These are phyloP conservation scores for Smittia aterrima DNA, from an alignment of 2,888 invertebrate species.

Conservation along the genomic window DNA sequence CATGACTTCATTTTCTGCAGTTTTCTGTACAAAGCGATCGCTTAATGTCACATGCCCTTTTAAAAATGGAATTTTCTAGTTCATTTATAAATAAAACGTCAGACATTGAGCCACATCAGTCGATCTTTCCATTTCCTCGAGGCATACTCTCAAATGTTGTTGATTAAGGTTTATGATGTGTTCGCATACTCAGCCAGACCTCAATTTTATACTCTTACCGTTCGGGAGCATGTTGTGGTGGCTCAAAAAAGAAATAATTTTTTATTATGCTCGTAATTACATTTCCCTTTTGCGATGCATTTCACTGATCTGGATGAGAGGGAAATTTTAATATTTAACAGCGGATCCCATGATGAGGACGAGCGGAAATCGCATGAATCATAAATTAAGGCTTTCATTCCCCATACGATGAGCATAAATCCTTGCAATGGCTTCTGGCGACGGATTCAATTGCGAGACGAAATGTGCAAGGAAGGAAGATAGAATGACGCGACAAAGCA, in stretches of 20 bases:
- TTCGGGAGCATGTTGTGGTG: neutral
- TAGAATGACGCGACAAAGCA: neutral
- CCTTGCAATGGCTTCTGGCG: slow-evolving; percentile 26
- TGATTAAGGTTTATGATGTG: neutral
- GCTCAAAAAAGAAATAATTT: neutral
- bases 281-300: neutral
- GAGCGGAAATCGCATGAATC: slow-evolving; percentile 30
- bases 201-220: neutral
- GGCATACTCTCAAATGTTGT: neutral
- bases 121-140: no score
- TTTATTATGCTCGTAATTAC: neutral
- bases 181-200: neutral
- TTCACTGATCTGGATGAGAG: neutral
- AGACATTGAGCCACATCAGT: no score
- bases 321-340: slow-evolving; percentile 7
- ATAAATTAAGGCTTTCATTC: slow-evolving; percentile 36
- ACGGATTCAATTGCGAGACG: slow-evolving; percentile 34
- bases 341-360: slow-evolving; percentile 10
- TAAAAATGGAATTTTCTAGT: neutral
- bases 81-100: neutral
- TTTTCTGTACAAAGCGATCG: no score
- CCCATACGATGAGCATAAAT: slow-evolving; percentile 27
- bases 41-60: neutral
- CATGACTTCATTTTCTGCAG: slow-evolving; percentile 7
- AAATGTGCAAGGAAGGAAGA: neutral